Conservation (phyloP, 2,888 invertebrate species). For the Octodonta nipae region DNA sequence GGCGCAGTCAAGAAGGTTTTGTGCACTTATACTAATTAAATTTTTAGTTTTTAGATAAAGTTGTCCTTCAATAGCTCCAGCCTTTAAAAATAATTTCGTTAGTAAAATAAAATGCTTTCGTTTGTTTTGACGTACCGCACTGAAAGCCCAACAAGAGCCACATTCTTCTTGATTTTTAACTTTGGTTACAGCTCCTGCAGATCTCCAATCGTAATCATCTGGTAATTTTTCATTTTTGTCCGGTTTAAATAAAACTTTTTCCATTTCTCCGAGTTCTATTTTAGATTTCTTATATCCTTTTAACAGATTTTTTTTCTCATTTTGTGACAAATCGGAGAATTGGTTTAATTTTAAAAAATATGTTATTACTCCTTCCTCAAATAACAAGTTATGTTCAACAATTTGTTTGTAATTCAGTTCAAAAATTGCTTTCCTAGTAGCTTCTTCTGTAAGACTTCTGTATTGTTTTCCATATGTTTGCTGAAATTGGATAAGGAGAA, state of each 20-base stretch:
- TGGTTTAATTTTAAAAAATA: slow-evolving; percentile 4
- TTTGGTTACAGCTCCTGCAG: slow-evolving; percentile 67
- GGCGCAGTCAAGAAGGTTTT: slow-evolving; percentile 33
- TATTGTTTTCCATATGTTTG: slow-evolving; percentile 3
- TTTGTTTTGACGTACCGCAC: slow-evolving; percentile 49
- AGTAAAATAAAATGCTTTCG: slow-evolving; percentile 1
- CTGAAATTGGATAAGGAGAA: too few species aligned
- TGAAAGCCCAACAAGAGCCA: slow-evolving; percentile 88
- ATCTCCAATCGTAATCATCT: slow-evolving; percentile 62
- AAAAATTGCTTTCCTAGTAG: slow-evolving; percentile 4
- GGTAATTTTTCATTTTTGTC: slow-evolving; percentile 3
- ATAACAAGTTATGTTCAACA: slow-evolving; percentile 4
- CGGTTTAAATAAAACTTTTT: slow-evolving; percentile 2
- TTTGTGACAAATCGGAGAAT: slow-evolving; percentile 3
- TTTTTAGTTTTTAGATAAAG: slow-evolving; percentile 12
- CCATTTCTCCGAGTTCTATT: background rate
- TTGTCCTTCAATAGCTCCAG: slow-evolving; percentile 41
- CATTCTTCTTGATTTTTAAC: slow-evolving; percentile 83
- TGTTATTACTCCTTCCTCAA: background rate
- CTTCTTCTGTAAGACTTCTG: slow-evolving; percentile 4
- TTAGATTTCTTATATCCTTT: slow-evolving; percentile 5
- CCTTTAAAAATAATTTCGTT: slow-evolving; percentile 4
- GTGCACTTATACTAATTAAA: slow-evolving; percentile 35
- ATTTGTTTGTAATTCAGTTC: slow-evolving; percentile 3
- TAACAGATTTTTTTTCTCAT: slow-evolving; percentile 1